Base-by-base conservation (phyloP, 2,113 vertebrate genomes). In the Larimichthys polyactis region DNA sequence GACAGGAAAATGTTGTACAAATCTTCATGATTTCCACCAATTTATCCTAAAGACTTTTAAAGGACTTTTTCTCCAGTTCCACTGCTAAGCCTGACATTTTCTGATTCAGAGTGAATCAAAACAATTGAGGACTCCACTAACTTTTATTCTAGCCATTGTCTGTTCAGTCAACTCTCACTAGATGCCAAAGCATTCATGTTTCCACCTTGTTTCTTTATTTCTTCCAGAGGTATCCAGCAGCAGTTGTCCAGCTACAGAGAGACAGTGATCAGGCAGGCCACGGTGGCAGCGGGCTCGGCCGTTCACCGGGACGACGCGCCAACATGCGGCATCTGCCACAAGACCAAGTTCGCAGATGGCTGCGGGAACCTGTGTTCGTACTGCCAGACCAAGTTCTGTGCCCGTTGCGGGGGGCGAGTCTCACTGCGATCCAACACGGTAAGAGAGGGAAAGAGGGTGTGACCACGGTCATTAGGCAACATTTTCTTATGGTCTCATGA, bases 331-430 rank as follows among this genome's bases (percentile, higher is more conserved):
- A 98, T 99, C 93, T 99, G 98, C 92, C 97, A 95, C 89, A 99
- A 99, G 94, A 99, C 98, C 71, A 99, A 99, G 96, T 99, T 99
- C 88, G 98, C 98, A 4, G 97, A 99, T 67, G 98, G 98, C 65
- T 99, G 98, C 12, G 98, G 98, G 81, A 97, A 97, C 92, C 95
- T 97, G 73, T 99, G 98, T 92, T 99, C 97, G 79, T 99, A 99
- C 91, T 99, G 98, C 93, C 97, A 97, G 95, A 99, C 97, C 91
- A 98, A 98, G 95, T 99, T 99, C 93, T 99, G 98, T 68, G 98
- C 98, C 65, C 97, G 98, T 78, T 99, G 98, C 15, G 98, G 98
- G 60, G 98, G 98, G 51, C 95, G 98, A 15, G 98, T 99, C 89
- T 97, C 97, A 24, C 96, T 99, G 80, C 94, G 97, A 51, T 98